Evolutionary conservation across 2,888 invertebrate species (phyloP).

Genomic region (Meteorus cinctellus): DNA sequence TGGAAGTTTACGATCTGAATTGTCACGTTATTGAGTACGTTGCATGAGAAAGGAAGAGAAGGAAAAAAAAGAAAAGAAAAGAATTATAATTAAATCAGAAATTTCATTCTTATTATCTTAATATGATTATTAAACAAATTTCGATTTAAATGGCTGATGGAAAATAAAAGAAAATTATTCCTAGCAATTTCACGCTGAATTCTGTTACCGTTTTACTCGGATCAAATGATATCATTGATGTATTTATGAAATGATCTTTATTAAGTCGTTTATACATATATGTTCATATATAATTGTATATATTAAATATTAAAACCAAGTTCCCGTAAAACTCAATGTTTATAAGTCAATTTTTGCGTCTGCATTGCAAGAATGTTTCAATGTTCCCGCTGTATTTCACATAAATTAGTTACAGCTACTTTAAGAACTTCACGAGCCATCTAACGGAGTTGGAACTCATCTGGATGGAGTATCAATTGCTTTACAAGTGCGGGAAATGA

Average conservation of each 20-base stretch:
- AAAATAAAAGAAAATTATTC: neutral
- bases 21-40: constrained; percentile 22
- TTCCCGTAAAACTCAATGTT: neutral
- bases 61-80: neutral
- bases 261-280: constrained; percentile 37
- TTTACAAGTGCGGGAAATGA: too few relatives aligned
- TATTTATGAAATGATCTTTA: constrained; percentile 35
- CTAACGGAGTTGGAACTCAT: too few relatives aligned
- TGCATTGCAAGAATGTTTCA: too few relatives aligned
- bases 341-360: too few relatives aligned
- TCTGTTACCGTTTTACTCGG: constrained; percentile 36
- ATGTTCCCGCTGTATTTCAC: too few relatives aligned
- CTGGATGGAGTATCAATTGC: too few relatives aligned
- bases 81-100: constrained; percentile 14
- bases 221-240: constrained; percentile 30
- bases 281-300: constrained; percentile 35
- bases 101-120: neutral
- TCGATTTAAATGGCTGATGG: neutral
- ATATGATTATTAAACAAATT: neutral
- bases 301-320: constrained; percentile 29
- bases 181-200: constrained; percentile 23
- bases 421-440: too few relatives aligned
- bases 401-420: too few relatives aligned
- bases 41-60: constrained; percentile 17
- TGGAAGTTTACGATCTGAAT: constrained; percentile 40